Base-by-base conservation (phyloP, 23 tunicate species). In the Oikopleura albicans region DNA sequence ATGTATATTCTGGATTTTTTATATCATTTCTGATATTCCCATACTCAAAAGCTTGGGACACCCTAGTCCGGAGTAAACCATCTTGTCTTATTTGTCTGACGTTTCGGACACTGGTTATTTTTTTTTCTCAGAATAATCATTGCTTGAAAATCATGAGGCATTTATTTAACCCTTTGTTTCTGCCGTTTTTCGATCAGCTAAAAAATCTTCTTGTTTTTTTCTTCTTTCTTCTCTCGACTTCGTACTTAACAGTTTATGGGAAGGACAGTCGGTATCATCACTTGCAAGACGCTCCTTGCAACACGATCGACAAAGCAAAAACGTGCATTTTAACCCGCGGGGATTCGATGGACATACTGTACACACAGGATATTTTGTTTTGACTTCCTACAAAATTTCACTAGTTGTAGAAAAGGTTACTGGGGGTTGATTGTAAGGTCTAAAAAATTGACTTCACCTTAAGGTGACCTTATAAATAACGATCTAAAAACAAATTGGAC, bases 251-350 rank as follows among this genome's bases (percentile, higher is more conserved):
- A 49, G 8, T 49, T 22, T 49, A 22, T 49, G 59, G 22, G 16
- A 8, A 22, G 59, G 59, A 22, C 59, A 49, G 22, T 49, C 59
- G 8, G 59, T 49, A 49, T 49, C 59, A 22, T 49, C 59, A 22
- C 22, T 49, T 8, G 16, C 59, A 8, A 49, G 22, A 8, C 59
- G 59, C 22, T 49, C 22, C 59, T 22, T 89, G 39, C 97, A 89
- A 76, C 97, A 92, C 28, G 90, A 84, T 59, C 87, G 89, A 66
- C 97, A 92, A 39, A 76, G 86, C 40, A 83, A 49, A 66, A 91
- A 89, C 8, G 83, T 87, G 84, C 97, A 89, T 39, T 84, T 84
- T 27, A 38, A 66, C 37, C 98, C 90, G 39, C 91, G 66, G 0
- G 98, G 98, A 83, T 88, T 93, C 12, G 88, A 87, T 57, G 59